Base-by-base conservation (phyloP, 2,797 vertebrate species). In the Prionace glauca region DNA sequence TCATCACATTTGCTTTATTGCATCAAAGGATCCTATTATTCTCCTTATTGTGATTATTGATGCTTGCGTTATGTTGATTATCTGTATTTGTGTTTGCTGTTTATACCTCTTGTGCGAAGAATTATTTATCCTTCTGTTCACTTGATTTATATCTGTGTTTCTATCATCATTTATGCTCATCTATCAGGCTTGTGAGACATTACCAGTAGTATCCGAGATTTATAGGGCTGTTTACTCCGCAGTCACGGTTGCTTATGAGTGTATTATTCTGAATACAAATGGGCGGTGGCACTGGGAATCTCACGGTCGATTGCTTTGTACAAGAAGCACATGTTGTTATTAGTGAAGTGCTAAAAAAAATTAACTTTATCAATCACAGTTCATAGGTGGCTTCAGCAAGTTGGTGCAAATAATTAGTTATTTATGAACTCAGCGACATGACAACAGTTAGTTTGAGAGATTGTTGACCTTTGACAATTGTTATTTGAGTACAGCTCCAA, bases 361-460 rank as follows among this genome's bases (percentile, higher is more conserved):
- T 74, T 94, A 56, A 56, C 29, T 95, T 94, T 29, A 77, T 95
- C 71, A 95, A 74, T 95, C 93, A 56, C 45, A 50, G 71, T 45
- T 74, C 45, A 72, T 74, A 26, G 45, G 69, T 18, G 92, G 74
- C 41, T 9, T n/a, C 71, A 29, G 26, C 26, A 56, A 56, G 74
- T 29, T 56, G 41, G 45, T 32, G 45, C 60, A 77, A 74, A 60
- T 77, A 56, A 72, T 45, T 72, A 45, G 12, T 77, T 95, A 77
- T 77, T 95, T 74, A 60, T 95, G 29, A 56, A 95, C 12, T 56
- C 71, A 18, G 45, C 71, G 56, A 32, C 24, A 18, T 41, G 67
- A 60, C 71, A 60, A 32, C 93, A 95, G 71, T 77, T 94, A 72
- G 11, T 94, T 1, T 45, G 69, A 26, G 41, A 7, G 41, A 4